A percentile compares a stretch with the other conserved stretches of the same genome.
Conservation (phyloP, 2,888 invertebrate species). For the Lampropteryx suffumata region DNA sequence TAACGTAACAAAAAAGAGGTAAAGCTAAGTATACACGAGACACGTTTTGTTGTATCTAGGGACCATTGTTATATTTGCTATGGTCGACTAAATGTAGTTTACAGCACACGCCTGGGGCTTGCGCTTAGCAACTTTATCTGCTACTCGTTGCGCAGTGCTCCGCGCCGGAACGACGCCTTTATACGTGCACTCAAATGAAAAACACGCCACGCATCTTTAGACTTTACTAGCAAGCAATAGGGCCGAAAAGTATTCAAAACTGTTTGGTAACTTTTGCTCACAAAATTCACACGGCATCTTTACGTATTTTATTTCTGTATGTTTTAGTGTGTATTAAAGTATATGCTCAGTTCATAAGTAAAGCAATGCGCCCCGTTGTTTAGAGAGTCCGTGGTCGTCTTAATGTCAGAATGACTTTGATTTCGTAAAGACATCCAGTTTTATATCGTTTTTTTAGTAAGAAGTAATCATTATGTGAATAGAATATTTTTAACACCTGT, state of each 20-base stretch:
- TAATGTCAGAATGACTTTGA: no score
- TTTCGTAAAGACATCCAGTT: no score
- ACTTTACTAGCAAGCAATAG: conserved; percentile 19
- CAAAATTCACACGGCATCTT: conserved; percentile 46
- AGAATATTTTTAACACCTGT: no score
- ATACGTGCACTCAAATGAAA: conserved; percentile 7
- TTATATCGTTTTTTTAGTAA: no score
- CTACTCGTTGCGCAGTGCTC: conserved; percentile 15
- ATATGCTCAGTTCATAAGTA: no score
- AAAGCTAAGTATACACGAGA: conserved; percentile 45
- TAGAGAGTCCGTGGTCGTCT: no score
- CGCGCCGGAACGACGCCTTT: conserved; percentile 21
- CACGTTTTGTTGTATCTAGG: conserved; percentile 45
- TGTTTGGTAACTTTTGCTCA: conserved; percentile 15
- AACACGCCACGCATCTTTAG: conserved; percentile 9
- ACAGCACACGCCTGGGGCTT: conserved; percentile 50
- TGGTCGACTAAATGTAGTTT: conserved; percentile 66
- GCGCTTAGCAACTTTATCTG: conserved; percentile 63
- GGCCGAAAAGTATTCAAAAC: conserved; percentile 11
- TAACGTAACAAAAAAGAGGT: conserved; percentile 10
- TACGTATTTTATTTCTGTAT: conserved; percentile 48
- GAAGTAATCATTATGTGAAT: no score
- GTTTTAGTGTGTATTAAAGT: conserved; percentile 31
- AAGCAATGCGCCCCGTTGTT: no score
- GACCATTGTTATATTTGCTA: conserved; percentile 50